Evolutionary conservation across 2,888 invertebrate species (phyloP), one percentile per base, ranked within the genome.

Genomic region (Temnothorax unifasciatus): DNA sequence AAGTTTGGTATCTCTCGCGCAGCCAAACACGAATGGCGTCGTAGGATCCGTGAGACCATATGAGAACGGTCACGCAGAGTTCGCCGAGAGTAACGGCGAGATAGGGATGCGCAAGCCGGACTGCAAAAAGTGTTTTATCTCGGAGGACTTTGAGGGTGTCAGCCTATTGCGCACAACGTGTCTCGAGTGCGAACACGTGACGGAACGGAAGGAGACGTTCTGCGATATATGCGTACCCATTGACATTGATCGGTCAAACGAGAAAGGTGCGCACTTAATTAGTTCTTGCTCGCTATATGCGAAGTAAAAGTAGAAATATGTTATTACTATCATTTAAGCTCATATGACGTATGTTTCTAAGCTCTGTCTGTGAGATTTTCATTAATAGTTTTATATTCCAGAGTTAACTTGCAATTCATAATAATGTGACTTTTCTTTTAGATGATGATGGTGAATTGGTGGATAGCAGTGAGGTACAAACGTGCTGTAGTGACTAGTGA

Each of bases 141-240:
- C 97, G 15, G 97, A 98, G 91, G 98, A 98, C 93, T 98, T 98
- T 93, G 97, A 98, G 95, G 98, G 98, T n/a, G 96, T 97, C 41
- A 97, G 98, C 91, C 96, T 98, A 76, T 96, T 98, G 79, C 96
- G 98, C 83, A 99, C 98, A 15, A 97, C 97, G 94, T 99, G 99
- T 93, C 95, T 98, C 82, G 98, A 98, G 94, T 99, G 99, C 94
- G 99, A 99, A 95, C 96, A 97, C 82, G 97, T 98, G 74, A 98
- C 98, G 18, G 97, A 98, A 94, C 96, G 97, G 87, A 97, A 97
- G 91, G 98, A 99, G 95, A 97, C 97, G 4, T 98, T 99, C 95
- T 97, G 98, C 93, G 98, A 98, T 95, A 97, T 98, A 92, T 97
- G 98, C 91, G 98, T 98, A 92, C 98, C 98, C 1, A 97, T 98